These are phyloP conservation scores for Saiga tatarica DNA, from an alignment of 2,113 vertebrate species.

Conservation along the genomic window DNA sequence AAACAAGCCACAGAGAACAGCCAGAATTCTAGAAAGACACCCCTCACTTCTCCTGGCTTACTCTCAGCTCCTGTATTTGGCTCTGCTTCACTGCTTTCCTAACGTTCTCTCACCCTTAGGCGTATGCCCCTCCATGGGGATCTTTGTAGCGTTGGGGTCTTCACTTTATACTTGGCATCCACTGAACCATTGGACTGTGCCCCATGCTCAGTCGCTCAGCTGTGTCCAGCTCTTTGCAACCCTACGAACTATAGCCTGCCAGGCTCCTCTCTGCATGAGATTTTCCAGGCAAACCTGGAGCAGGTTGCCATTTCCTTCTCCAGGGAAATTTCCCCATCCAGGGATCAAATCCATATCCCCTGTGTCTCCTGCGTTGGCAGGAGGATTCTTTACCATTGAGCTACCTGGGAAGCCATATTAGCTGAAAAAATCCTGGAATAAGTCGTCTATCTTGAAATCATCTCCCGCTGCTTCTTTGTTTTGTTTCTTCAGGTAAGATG, in stretches of 20 bases:
- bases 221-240: background rate
- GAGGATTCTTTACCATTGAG: background rate
- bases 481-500: background rate
- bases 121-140: background rate
- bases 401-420: background rate
- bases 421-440: background rate
- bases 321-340: background rate
- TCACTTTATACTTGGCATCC: background rate
- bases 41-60: background rate
- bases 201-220: background rate
- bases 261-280: background rate
- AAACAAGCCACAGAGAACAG: background rate
- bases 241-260: rapidly evolving
- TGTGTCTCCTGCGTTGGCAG: background rate
- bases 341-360: background rate
- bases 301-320: background rate
- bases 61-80: background rate
- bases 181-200: background rate
- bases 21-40: background rate
- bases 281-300: background rate
- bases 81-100: background rate
- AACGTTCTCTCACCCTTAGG: background rate
- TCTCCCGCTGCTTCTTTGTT: background rate
- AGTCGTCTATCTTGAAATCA: background rate
- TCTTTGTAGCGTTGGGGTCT: background rate